Base-by-base conservation (phyloP, 2,113 vertebrate species). In the Alosa alosa region DNA sequence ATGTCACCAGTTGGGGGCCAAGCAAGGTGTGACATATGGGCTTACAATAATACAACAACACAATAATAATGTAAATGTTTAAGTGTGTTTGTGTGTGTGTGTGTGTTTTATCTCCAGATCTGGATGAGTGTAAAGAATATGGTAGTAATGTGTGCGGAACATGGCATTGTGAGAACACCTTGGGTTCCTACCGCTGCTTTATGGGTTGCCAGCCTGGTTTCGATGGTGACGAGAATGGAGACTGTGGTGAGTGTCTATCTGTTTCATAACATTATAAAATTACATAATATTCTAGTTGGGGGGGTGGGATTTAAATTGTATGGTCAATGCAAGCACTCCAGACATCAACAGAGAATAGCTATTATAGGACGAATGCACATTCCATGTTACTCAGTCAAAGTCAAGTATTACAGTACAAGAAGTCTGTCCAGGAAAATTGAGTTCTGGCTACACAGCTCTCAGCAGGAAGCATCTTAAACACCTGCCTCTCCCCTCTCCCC, bases 121-220 rank as follows among this genome's bases (percentile, higher is more conserved):
- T 92, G 89, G 94, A 95, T 83, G 95, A 96, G 87, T 96, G 95
- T 88, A 94, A 93, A 81, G 93, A 94, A 49, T 94, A 93, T 89
- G 94, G 94, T 17, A 93, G 92, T 88, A 86, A 89, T 0, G 88
- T 93, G 81, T 95, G 95, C 88, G 94, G 94, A 60, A 90, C 90
- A 86, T 95, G 93, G 93, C 92, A 82, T 89, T 96, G 95, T n/a
- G 91, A 95, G 88, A 96, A 96, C 91, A 95, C 93, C 84, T 87
- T 95, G n/a, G 94, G 95, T 55, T 95, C 95, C 3, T 95, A 94
- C 85, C 91, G 92, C 49, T 95, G 95, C 86, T 93, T 94, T 86
- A 91, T 90, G 91, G 91, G 88, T 84, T 94, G 94, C 88, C 93
- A 93, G 86, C 90, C 92, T 1, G 92, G 94, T 81, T 85, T 92